phyloP scores from a whole-genome alignment of 2,888 invertebrate genomes.

The Drosophila subquinaria region DNA sequence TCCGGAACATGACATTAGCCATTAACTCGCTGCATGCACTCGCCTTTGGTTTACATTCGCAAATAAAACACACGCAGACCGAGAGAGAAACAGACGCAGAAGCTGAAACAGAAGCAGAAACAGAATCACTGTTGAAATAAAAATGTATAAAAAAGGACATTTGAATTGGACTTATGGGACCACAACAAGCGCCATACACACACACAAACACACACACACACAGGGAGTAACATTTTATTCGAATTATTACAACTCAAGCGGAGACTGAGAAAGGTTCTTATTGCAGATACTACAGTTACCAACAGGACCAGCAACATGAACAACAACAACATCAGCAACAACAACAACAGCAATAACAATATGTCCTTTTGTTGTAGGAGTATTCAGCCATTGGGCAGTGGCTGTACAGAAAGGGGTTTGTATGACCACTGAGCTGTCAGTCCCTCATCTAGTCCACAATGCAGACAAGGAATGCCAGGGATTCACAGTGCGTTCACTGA shows the following conservation, averaged over 20 bases:
- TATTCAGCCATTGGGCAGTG: slow-evolving; percentile 41
- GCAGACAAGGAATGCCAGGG: slow-evolving; percentile 30
- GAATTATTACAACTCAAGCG: slow-evolving; percentile 66
- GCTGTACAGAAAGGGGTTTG: slow-evolving; percentile 43
- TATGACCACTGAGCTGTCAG: slow-evolving; percentile 52
- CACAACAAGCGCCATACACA: slow-evolving; percentile 65
- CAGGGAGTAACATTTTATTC: slow-evolving; percentile 75
- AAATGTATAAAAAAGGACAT: slow-evolving; percentile 83
- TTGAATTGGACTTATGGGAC: slow-evolving; percentile 83
- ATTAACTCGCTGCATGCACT: slow-evolving; percentile 81
- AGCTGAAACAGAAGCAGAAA: slow-evolving; percentile 21
- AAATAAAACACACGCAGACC: slow-evolving; percentile 76
- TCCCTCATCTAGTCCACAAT: slow-evolving; percentile 52
- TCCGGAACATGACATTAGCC: slow-evolving; percentile 82
- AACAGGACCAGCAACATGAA: slow-evolving; percentile 20
- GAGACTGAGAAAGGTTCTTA: slow-evolving; percentile 10
- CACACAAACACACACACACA: slow-evolving; percentile 36
- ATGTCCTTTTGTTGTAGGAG: slow-evolving; percentile 51
- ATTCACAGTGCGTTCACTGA: slow-evolving; percentile 50
- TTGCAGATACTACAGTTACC: slow-evolving; percentile 60
- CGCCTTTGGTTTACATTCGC: slow-evolving; percentile 81
- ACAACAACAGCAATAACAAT: slow-evolving; percentile 48
- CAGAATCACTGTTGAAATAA: slow-evolving; percentile 81
- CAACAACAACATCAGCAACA: slow-evolving; percentile 4
- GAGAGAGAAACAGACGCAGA: slow-evolving; percentile 20